These are phyloP conservation scores for Popillia japonica DNA, from an alignment of 1,140 invertebrate genomes.

Conservation along the genomic window DNA sequence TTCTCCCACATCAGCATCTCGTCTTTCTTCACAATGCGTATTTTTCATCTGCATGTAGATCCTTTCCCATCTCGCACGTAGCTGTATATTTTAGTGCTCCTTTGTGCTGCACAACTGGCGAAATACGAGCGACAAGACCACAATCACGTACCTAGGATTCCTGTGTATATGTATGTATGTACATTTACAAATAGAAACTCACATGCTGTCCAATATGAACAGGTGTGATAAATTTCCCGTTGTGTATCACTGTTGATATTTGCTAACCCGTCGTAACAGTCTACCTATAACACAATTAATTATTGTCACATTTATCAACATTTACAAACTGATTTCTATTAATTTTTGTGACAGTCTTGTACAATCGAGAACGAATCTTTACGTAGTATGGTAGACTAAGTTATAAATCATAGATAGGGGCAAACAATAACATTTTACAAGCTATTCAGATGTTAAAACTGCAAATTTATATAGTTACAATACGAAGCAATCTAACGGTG, in stretches of 20 bases:
- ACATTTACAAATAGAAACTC: not conserved
- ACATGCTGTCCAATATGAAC: not conserved
- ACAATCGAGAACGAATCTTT: no score
- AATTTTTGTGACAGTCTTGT: no score
- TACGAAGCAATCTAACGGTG: no score
- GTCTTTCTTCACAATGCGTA: not conserved
- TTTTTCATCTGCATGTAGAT: not conserved
- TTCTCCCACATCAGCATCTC: not conserved
- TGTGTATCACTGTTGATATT: not conserved
- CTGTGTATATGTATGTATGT: not conserved
- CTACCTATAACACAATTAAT: not conserved
- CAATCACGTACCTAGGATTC: no score
- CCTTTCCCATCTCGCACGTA: not conserved
- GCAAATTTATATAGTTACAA: no score
- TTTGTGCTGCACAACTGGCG: no score
- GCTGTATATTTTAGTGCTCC: not conserved
- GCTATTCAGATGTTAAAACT: no score
- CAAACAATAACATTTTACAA: no score
- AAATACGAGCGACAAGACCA: no score
- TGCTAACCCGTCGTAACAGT: not conserved
- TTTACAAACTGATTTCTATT: no score
- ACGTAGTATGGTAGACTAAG: no score
- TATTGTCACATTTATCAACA: not conserved
- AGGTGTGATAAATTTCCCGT: not conserved
- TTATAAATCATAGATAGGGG: no score